Conservation (phyloP, 2,888 invertebrate species). For the Lacanobia oleracea region DNA sequence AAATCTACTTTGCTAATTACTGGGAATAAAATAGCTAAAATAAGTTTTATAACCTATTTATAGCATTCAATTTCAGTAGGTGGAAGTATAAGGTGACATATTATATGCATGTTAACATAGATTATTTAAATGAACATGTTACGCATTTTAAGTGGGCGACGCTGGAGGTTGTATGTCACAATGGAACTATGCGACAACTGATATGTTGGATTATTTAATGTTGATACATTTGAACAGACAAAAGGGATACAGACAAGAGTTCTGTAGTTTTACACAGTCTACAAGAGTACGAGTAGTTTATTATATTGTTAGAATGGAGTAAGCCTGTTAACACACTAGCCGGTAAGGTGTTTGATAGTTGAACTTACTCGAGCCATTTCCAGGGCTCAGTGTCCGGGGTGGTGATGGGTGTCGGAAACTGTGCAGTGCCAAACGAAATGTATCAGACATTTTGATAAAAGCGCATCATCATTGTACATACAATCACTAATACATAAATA, state of each 20-base stretch:
- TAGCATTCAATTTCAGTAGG: constrained; percentile 5
- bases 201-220: background rate
- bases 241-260: background rate
- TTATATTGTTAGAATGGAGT: constrained; percentile 50
- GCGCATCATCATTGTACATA: constrained; percentile 50
- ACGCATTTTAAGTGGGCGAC: background rate
- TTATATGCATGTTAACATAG: background rate
- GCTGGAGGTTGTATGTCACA: background rate
- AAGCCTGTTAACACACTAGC: constrained; percentile 67
- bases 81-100: background rate
- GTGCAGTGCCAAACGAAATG: constrained; percentile 85
- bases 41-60: background rate
- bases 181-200: background rate
- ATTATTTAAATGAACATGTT: background rate
- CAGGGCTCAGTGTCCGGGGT: constrained; percentile 97
- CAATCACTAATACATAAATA: constrained; percentile 46
- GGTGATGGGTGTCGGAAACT: constrained; percentile 97
- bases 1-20: constrained; percentile 22
- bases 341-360: constrained; percentile 59
- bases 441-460: constrained; percentile 71
- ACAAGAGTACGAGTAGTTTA: constrained; percentile 13
- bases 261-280: constrained; percentile 3
- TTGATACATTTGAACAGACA: background rate
- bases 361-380: constrained; percentile 97
- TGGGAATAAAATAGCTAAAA: background rate